Conservation (phyloP, 37 sponge, comb jelly and placozoan genomes). For the Aplysina aerophoba region DNA sequence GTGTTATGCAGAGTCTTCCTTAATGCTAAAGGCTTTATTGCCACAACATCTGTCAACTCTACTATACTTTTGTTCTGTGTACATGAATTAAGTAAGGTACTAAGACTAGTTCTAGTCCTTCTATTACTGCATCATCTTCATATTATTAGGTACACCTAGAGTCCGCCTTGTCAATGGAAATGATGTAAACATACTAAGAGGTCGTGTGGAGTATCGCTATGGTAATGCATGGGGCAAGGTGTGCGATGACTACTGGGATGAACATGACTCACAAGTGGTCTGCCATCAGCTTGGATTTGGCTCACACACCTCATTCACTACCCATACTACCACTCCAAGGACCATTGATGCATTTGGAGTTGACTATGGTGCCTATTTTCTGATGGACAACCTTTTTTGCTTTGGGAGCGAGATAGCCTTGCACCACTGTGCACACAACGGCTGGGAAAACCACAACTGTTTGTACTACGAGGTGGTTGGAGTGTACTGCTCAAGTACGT, state of each 20-base stretch:
- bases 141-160: too few species aligned
- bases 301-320: not conserved
- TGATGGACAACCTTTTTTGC: conserved; percentile 28
- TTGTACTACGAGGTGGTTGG: conserved; percentile 9
- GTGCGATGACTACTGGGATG: conserved; percentile 31
- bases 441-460: conserved; percentile 15
- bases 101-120: too few species aligned
- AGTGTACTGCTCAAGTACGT: conserved; percentile 13
- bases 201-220: not conserved
- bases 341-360: not conserved
- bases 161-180: too few species aligned
- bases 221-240: conserved; percentile 16
- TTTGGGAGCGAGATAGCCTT: not conserved
- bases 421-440: not conserved
- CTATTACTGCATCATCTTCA: too few species aligned
- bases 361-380: not conserved
- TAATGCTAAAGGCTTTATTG: too few species aligned
- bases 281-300: conserved; percentile 32
- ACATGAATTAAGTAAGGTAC: too few species aligned
- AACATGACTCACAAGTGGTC: not conserved
- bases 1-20: too few species aligned
- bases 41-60: too few species aligned
- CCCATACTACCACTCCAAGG: not conserved
- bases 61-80: too few species aligned
- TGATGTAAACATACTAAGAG: not conserved